Percentiles rank a stretch among this genome's conserved stretches.
These are phyloP conservation scores for Hystrix brachyura DNA, from an alignment of 2,113 vertebrate species.

Conservation along the genomic window DNA sequence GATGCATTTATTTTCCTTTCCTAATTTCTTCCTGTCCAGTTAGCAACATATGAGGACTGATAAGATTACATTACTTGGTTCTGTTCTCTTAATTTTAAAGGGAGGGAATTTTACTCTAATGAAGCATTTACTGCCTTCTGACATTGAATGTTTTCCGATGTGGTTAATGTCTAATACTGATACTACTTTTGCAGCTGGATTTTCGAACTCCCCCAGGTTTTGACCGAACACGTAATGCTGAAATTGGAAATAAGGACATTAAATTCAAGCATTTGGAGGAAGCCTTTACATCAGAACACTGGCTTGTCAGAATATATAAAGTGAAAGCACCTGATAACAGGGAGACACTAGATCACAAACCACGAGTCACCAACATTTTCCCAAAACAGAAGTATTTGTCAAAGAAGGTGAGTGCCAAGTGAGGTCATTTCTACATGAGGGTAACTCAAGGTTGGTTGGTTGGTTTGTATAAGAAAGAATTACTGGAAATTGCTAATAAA, in stretches of 20 bases:
- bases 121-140: not conserved
- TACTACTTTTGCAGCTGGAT: slow-evolving; percentile 92
- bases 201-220: slow-evolving; percentile 98
- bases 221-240: slow-evolving; percentile 97
- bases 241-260: slow-evolving; percentile 99
- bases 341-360: slow-evolving; percentile 95
- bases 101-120: not conserved
- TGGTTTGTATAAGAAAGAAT: slow-evolving; percentile 72
- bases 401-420: slow-evolving; percentile 94
- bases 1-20: not conserved
- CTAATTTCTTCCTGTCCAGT: not conserved
- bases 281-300: slow-evolving; percentile 98
- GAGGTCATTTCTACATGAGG: slow-evolving; percentile 60
- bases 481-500: slow-evolving; percentile 72
- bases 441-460: slow-evolving; percentile 33
- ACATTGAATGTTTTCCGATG: not conserved
- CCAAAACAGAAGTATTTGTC: slow-evolving; percentile 98
- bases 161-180: slow-evolving; percentile 39
- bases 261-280: slow-evolving; percentile 98
- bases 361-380: slow-evolving; percentile 93
- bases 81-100: slow-evolving; percentile 49
- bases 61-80: not conserved
- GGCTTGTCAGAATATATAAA: slow-evolving; percentile 99
- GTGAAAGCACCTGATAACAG: slow-evolving; percentile 97
- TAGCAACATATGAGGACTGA: not conserved